phyloP scores from a whole-genome alignment of 2,888 invertebrate species.

The Rhogogaster chlorosoma region DNA sequence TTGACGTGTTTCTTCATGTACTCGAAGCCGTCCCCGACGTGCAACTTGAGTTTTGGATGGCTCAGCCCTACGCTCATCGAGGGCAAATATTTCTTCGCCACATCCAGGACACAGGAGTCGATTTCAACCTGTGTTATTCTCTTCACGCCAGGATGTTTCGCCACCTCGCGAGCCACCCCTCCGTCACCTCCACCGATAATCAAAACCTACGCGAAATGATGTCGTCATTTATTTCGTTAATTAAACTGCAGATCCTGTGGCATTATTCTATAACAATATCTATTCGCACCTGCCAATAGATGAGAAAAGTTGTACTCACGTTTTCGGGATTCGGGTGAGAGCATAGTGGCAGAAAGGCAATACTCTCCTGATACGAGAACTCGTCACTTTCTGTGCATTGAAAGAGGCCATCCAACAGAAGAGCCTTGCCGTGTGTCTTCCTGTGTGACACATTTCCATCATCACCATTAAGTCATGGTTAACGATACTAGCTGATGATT shows the following conservation, averaged over 20 bases:
- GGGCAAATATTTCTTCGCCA: slow-evolving; percentile 93
- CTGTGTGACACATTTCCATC: slow-evolving; percentile 73
- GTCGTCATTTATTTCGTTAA: not conserved
- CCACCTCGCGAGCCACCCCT: slow-evolving; percentile 96
- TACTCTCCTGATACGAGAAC: slow-evolving; percentile 99
- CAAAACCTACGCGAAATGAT: slow-evolving; percentile 81
- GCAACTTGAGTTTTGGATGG: slow-evolving; percentile 89
- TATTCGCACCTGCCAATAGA: not conserved
- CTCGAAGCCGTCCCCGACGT: slow-evolving; percentile 96
- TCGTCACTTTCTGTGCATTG: slow-evolving; percentile 98
- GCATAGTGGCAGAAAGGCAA: slow-evolving; percentile 95
- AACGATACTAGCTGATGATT: not conserved
- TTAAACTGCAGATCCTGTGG: not conserved
- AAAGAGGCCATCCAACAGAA: slow-evolving; percentile 97
- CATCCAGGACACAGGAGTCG: slow-evolving; percentile 93
- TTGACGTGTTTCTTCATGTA: slow-evolving; percentile 92
- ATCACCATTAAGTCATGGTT: not conserved
- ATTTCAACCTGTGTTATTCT: slow-evolving; percentile 96
- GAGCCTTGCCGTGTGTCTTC: slow-evolving; percentile 89
- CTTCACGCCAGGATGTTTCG: slow-evolving; percentile 94
- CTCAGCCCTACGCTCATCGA: slow-evolving; percentile 94
- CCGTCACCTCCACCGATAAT: slow-evolving; percentile 99
- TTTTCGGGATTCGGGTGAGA: slow-evolving; percentile 94
- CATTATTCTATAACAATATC: not conserved
- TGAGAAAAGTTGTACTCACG: slow-evolving; percentile 74